These are phyloP conservation scores for Drosophila pegasa DNA, from an alignment of 2,888 invertebrate species.

Conservation along the genomic window DNA sequence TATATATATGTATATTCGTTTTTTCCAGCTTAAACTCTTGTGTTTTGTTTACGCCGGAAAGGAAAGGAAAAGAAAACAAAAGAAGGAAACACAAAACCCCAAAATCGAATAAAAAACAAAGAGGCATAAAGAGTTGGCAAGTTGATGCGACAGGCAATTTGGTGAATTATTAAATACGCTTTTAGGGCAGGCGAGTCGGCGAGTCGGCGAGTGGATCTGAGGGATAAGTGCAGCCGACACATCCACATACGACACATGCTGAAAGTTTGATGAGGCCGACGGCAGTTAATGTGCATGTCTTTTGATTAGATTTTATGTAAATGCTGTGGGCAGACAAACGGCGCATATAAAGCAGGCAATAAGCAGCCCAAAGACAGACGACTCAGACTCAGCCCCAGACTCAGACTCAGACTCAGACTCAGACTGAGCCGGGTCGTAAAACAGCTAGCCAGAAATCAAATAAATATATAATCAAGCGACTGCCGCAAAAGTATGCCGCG, in stretches of 20 bases:
- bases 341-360: slow-evolving; percentile 46
- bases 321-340: slow-evolving; percentile 65
- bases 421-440: slow-evolving; percentile 39
- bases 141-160: slow-evolving; percentile 51
- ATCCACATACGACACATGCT: slow-evolving; percentile 50
- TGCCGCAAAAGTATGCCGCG: slow-evolving; percentile 65
- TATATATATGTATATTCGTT: neutral
- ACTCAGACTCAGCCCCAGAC: slow-evolving; percentile 7
- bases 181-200: slow-evolving; percentile 61
- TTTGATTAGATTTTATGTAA: slow-evolving; percentile 80
- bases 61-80: slow-evolving; percentile 14
- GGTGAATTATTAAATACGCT: slow-evolving; percentile 75
- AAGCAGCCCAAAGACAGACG: slow-evolving; percentile 5
- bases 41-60: slow-evolving; percentile 17
- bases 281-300: slow-evolving; percentile 74
- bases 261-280: slow-evolving; percentile 71
- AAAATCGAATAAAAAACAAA: slow-evolving; percentile 21
- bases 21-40: slow-evolving; percentile 12
- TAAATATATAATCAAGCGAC: slow-evolving; percentile 76
- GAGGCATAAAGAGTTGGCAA: slow-evolving; percentile 51
- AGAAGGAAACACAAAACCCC: neutral
- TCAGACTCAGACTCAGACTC: slow-evolving; percentile 5
- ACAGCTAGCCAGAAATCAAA: slow-evolving; percentile 66
- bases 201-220: neutral
- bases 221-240: slow-evolving; percentile 49